phyloP scores from a whole-genome alignment of 2,888 invertebrate species.

The Lutraria lutraria region DNA sequence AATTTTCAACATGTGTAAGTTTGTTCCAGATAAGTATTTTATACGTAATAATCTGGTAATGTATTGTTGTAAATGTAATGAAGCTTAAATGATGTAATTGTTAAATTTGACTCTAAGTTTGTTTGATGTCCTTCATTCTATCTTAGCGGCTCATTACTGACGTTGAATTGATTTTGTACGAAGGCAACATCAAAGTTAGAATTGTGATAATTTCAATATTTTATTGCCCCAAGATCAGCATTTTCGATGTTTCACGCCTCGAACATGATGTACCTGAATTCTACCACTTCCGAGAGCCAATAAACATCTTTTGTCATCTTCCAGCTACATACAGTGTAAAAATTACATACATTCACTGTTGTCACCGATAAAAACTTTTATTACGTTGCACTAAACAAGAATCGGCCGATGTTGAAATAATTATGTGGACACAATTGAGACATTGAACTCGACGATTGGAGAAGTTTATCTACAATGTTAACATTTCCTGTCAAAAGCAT shows the following conservation, averaged over 20 bases:
- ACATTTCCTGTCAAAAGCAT: constrained; percentile 62
- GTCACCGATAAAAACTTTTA: constrained; percentile 36
- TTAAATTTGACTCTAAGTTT: neutral
- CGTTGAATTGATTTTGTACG: neutral
- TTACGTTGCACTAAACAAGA: constrained; percentile 36
- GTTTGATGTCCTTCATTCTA: neutral
- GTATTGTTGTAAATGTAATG: neutral
- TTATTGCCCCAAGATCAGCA: constrained; percentile 21
- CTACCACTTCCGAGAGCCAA: constrained; percentile 51
- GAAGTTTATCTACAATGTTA: constrained; percentile 58
- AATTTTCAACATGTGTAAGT: constrained; percentile 13
- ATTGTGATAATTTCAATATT: constrained; percentile 39
- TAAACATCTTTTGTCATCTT: constrained; percentile 43
- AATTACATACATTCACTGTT: constrained; percentile 45
- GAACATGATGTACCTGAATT: constrained; percentile 49
- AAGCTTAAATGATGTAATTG: neutral
- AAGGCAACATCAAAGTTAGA: constrained; percentile 38
- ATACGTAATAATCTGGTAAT: neutral
- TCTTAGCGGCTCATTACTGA: neutral
- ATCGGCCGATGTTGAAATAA: constrained; percentile 54
- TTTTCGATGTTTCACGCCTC: constrained; percentile 45
- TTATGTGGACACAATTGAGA: constrained; percentile 38
- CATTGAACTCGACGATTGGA: constrained; percentile 56
- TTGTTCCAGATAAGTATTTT: neutral
- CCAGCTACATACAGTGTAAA: constrained; percentile 39